Conservation (phyloP, 2,888 invertebrate species). For the Bibio marci region DNA sequence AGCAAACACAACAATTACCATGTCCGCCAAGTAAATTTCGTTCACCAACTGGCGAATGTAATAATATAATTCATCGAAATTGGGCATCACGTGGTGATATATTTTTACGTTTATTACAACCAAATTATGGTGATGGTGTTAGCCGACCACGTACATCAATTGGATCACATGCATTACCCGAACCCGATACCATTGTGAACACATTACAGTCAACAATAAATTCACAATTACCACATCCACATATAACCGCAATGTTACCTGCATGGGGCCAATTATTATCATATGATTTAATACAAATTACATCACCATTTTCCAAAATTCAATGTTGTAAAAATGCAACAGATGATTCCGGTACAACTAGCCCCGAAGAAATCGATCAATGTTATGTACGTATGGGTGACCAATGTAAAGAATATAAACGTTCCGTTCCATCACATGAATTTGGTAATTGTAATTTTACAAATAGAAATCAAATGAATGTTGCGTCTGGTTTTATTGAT, state of each 20-base stretch:
- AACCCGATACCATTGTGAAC: conserved; percentile 39
- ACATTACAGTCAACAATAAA: conserved; percentile 37
- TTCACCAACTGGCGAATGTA: conserved; percentile 68
- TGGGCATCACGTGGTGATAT: conserved; percentile 71
- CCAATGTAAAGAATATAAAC: conserved; percentile 45
- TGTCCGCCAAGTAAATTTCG: conserved; percentile 75
- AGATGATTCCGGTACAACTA: conserved; percentile 15
- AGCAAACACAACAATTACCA: conserved; percentile 26
- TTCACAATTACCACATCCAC: conserved; percentile 41
- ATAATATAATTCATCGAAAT: conserved; percentile 68
- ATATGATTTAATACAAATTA: conserved; percentile 51
- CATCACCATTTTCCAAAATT: conserved; percentile 34
- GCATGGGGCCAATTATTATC: conserved; percentile 65
- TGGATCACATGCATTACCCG: conserved; percentile 42
- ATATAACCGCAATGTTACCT: conserved; percentile 58
- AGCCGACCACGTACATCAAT: conserved; percentile 31
- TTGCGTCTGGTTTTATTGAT: conserved; percentile 67
- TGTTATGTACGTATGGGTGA: conserved; percentile 34
- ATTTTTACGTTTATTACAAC: conserved; percentile 51
- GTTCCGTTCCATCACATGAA: conserved; percentile 50
- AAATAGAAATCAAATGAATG: conserved; percentile 69
- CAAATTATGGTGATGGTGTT: conserved; percentile 52
- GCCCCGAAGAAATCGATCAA: conserved; percentile 31
- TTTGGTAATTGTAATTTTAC: conserved; percentile 43
- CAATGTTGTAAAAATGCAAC: conserved; percentile 28